Conservation (phyloP, 2,888 invertebrate species). For the Apantesis nais region DNA sequence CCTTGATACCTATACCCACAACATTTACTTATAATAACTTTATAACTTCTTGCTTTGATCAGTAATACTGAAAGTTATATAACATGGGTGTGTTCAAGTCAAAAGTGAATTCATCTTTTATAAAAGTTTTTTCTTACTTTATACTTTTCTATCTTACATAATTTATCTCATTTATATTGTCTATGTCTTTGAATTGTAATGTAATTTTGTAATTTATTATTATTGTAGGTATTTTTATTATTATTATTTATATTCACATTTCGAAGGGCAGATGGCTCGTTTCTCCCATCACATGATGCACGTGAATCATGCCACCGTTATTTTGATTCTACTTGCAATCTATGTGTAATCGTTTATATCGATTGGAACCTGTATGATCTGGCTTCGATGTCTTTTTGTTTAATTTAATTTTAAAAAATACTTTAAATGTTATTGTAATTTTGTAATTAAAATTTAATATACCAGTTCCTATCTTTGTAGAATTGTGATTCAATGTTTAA, state of each 20-base stretch:
- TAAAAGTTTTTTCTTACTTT: no score
- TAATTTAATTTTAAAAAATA: not conserved
- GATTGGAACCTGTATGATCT: constrained; percentile 41
- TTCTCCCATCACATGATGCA: constrained; percentile 48
- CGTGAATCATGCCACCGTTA: constrained; percentile 43
- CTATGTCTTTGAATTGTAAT: no score
- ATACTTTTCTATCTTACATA: not conserved
- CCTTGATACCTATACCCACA: no score
- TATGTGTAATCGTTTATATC: constrained; percentile 40
- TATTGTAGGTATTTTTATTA: no score
- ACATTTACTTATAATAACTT: no score
- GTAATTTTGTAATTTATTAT: not conserved
- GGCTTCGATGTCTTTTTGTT: constrained; percentile 8
- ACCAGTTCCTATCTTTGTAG: no score
- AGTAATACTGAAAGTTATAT: not conserved
- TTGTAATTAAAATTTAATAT: not conserved
- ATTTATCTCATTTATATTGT: no score
- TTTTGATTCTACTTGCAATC: constrained; percentile 53
- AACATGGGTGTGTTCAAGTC: not conserved
- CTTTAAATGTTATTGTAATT: not conserved
- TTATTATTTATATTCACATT: constrained; percentile 1
- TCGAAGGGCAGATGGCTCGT: constrained; percentile 29
- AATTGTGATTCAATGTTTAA: no score
- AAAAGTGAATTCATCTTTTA: not conserved
- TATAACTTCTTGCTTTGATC: not conserved